phyloP scores from a whole-genome alignment of 1,140 invertebrate genomes.

The Teleogryllus occipitalis region DNA sequence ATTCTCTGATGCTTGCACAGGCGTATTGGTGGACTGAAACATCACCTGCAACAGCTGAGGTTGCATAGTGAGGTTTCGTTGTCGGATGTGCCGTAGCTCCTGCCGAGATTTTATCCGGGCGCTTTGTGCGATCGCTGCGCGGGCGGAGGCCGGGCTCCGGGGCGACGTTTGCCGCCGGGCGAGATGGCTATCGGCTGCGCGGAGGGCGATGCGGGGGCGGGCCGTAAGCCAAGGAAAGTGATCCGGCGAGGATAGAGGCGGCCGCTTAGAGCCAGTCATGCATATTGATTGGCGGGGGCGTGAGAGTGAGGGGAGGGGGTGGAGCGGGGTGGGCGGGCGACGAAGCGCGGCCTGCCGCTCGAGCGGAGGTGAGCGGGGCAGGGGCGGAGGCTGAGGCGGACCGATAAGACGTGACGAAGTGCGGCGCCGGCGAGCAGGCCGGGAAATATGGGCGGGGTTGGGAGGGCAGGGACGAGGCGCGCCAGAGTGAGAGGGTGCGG shows the following conservation, averaged over 20 bases:
- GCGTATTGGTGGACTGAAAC: no score
- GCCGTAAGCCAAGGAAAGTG: background rate
- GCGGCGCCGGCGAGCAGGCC: no score
- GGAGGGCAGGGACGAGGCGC: no score
- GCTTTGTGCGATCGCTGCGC: background rate
- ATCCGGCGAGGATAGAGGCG: background rate
- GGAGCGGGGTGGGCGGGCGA: no score
- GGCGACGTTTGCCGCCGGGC: no score
- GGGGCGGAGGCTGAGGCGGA: no score
- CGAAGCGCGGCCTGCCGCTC: background rate
- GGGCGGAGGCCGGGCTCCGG: background rate
- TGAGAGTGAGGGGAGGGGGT: no score
- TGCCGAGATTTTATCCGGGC: background rate
- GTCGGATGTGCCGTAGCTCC: background rate
- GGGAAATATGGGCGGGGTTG: background rate
- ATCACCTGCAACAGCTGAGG: no score
- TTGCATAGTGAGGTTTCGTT: no score
- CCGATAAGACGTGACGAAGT: slow-evolving; percentile 3
- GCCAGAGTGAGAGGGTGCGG: no score
- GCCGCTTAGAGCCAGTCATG: background rate
- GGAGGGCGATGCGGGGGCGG: background rate
- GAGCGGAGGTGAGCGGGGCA: background rate
- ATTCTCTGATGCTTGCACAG: no score
- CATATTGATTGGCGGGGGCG: background rate
- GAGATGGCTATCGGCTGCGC: background rate